Evolutionary conservation across 2,888 invertebrate species (phyloP).

Genomic region (Acanthosepion esculentum): DNA sequence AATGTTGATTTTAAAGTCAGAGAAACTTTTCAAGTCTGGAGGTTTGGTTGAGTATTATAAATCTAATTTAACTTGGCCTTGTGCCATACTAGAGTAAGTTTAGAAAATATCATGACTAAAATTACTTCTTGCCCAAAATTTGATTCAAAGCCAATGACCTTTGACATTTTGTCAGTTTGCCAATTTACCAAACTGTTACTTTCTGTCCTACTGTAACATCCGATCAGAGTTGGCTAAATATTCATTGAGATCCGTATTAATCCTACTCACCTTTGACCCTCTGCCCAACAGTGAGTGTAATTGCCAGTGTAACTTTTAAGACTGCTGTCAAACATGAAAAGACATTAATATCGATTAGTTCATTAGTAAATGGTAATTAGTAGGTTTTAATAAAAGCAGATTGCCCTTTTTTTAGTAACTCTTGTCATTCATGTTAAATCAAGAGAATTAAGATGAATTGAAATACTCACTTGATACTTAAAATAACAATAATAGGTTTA

Average conservation of each 20-base stretch:
- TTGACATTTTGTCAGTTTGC: background rate
- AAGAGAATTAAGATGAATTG: background rate
- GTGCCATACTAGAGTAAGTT: background rate
- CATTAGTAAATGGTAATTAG: background rate
- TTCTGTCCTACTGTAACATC: background rate
- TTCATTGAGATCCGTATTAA: background rate
- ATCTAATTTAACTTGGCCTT: background rate
- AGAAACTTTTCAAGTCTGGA: too few relatives aligned
- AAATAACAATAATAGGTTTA: background rate
- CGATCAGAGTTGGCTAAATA: background rate
- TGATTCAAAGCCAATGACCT: background rate
- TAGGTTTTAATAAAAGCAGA: conserved; percentile 33
- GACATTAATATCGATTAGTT: background rate
- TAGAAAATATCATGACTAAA: background rate
- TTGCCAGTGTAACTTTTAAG: background rate
- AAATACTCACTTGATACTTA: background rate
- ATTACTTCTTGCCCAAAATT: background rate
- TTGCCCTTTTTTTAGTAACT: background rate
- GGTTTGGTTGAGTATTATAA: too few relatives aligned
- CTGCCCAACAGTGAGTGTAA: background rate
- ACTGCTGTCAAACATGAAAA: background rate
- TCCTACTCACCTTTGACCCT: background rate
- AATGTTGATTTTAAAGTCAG: too few relatives aligned
- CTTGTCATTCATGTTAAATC: background rate
- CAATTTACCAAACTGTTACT: background rate